Evolutionary conservation across 2,888 invertebrate species (phyloP).

Genomic region (Drosophila histrio): DNA sequence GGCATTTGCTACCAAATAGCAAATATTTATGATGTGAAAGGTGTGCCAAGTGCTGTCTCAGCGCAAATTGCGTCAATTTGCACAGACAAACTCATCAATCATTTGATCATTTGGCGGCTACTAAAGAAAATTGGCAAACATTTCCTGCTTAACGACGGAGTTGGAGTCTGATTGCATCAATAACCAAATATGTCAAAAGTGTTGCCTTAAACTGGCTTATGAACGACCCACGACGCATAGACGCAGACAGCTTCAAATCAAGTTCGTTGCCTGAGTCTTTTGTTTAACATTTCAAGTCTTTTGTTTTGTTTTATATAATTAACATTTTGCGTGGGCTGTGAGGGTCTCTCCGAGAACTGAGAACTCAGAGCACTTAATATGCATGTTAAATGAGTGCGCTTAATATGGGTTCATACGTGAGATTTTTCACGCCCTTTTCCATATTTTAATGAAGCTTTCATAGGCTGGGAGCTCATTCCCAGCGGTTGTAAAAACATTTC

Average conservation of each 20-base stretch:
- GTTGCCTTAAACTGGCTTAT: conserved; percentile 16
- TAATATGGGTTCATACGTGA: conserved; percentile 25
- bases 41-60: conserved; percentile 40
- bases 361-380: not conserved
- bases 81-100: conserved; percentile 48
- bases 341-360: not conserved
- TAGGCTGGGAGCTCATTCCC: not conserved
- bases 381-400: conserved; percentile 10
- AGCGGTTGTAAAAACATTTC: not conserved
- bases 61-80: conserved; percentile 65
- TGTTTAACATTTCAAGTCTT: conserved; percentile 30
- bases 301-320: conserved; percentile 52
- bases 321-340: conserved; percentile 10
- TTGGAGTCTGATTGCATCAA: conserved; percentile 51
- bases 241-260: conserved; percentile 24
- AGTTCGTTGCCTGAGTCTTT: conserved; percentile 61
- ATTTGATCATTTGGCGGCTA: conserved; percentile 30
- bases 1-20: conserved; percentile 15
- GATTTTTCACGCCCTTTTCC: conserved; percentile 40
- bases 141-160: conserved; percentile 49
- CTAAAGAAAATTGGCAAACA: conserved; percentile 50
- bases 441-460: conserved; percentile 3
- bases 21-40: conserved; percentile 49
- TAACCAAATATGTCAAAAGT: conserved; percentile 61
- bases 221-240: conserved; percentile 30